Evolutionary conservation across 35 echinoderm and acorn worm genomes (phyloP), one percentile per base, ranked within the genome.

Genomic region (Eucidaris tribuloides): DNA sequence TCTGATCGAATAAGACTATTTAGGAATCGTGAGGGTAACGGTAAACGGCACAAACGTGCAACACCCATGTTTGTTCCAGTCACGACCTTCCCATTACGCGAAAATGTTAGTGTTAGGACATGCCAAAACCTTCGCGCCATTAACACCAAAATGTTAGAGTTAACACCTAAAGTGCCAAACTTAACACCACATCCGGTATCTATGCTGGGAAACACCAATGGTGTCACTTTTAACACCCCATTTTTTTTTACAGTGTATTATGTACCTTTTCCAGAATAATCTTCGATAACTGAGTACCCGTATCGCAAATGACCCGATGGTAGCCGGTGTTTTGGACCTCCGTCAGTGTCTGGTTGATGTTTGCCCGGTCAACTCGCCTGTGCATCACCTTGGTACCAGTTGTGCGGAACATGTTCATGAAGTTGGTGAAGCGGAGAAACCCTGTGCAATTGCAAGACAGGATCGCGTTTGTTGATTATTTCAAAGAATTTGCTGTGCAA

Each of bases 241-340:
- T 9, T 54, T 54, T 9, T 54, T 54, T n/a, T n/a, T 13, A 54
- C 9, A 54, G 49, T 54, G 49, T 54, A n/a, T 50, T 17, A 17
- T 31, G 29, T 68, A 88, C 85, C 77, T 46, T 79, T 65, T 38
- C 27, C 24, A 88, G 58, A 36, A 79, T 36, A 28, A 39, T 15
- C 23, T 52, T 65, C 7, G 85, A 36, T 32, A 57, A 34, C 25
- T 79, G 7, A 22, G 81, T 35, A 5, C n/a, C 32, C 5, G 77
- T 36, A n/a, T 88, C 85, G 37, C 77, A 88, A 15, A 88, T 25
- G 0, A 88, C 35, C 5, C 44, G 36, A 49, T 88, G 85, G 2
- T 27, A 46, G 4, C 76, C 76, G 24, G 15, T 48, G 2, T 79
- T 60, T 6, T 46, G 14, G 9, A 79, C 34, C 18, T 58, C 44